These are phyloP conservation scores for Tetraneura akinire DNA, from an alignment of 1,140 invertebrate species.

Conservation along the genomic window DNA sequence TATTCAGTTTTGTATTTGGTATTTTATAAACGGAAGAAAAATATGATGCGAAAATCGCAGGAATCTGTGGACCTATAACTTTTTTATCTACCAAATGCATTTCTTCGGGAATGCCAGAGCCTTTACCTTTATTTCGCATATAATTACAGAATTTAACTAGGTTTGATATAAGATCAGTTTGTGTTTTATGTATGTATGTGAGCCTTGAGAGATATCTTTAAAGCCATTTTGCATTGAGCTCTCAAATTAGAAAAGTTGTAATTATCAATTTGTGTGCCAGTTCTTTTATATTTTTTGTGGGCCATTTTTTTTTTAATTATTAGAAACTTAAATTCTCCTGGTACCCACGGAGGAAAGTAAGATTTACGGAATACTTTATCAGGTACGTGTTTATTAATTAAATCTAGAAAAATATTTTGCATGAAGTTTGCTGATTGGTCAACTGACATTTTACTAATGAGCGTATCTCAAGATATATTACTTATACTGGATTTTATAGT, in stretches of 20 bases:
- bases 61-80: not conserved
- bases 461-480: no score
- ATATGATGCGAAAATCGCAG: not conserved
- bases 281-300: constrained; percentile 20
- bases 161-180: constrained; percentile 1
- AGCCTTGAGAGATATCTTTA: not conserved
- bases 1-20: not conserved
- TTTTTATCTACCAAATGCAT: not conserved
- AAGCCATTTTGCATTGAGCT: constrained; percentile 8
- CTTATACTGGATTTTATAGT: no score
- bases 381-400: constrained; percentile 22
- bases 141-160: not conserved
- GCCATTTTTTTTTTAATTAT: constrained; percentile 6
- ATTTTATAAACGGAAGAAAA: not conserved
- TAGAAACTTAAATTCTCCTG: not conserved
- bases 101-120: not conserved
- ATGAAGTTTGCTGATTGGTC: not conserved
- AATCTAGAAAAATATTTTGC: constrained; percentile 5
- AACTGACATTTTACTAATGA: no score
- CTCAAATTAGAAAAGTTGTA: not conserved
- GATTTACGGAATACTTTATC: not conserved
- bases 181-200: constrained; percentile 16
- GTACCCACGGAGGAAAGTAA: constrained; percentile 7
- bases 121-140: not conserved
- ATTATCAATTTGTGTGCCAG: not conserved